Evolutionary conservation across 2,888 invertebrate genomes (phyloP), one percentile per base, ranked within the genome.

Genomic region (Xanthorhoe spadicearia): DNA sequence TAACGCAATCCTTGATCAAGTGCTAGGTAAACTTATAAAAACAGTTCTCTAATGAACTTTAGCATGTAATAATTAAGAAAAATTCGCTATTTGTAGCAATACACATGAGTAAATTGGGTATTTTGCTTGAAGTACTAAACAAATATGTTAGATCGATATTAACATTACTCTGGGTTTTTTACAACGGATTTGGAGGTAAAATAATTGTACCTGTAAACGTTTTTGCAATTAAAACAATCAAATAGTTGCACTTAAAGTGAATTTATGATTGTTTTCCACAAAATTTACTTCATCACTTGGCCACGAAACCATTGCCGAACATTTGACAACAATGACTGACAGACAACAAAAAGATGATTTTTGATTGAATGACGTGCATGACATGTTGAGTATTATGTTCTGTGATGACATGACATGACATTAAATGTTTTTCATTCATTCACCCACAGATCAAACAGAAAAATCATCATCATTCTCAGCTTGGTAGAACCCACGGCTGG

Each of bases 251-350:
- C 46, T 61, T 61, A 4, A 15, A 52, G 23, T 15, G 28, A 18
- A 43, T 61, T 28, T 4, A 3, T 18, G 28, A 18, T 58, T 50
- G 6, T 38, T 60, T 51, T 56, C 19, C 9, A 8, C 18, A 64
- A 60, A 57, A 67, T 50, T 54, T 49, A 50, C 17, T 62, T 23
- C 48, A 58, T 64, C 35, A 57, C 62, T 66, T 75, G 57, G 72
- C 71, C 64, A 72, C 72, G 72, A 72, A 71, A 71, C 50, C 65
- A 67, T 72, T 10, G 51, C 67, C 64, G 70, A 64, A 53, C 32
- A 59, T 53, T 60, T 69, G 61, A 64, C 66, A 69, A 59, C 7
- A 2, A 38, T 13, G 38, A 13, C 13, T 32, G 32, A 43, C n/a
- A 43, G 13, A 43, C 43, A 43, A 43, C 43, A 32, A 32, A 32